phyloP scores from a whole-genome alignment of 2,113 vertebrate genomes.

The Cynoglossus semilaevis region DNA sequence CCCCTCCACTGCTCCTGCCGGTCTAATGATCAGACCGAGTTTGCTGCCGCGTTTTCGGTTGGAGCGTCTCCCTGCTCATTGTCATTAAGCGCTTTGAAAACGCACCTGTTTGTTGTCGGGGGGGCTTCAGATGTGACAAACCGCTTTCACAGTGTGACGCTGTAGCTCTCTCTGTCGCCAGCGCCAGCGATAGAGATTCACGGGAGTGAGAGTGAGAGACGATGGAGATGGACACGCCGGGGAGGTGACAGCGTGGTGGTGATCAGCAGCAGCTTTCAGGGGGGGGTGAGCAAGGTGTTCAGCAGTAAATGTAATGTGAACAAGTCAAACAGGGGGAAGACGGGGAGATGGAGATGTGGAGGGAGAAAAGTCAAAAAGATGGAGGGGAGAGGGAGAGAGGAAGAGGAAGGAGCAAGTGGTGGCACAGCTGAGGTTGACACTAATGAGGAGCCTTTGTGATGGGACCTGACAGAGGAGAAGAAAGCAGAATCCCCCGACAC shows the following conservation, averaged over 20 bases:
- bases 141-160: constrained; percentile 1
- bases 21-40: constrained; percentile 61
- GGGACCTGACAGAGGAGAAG: constrained; percentile 83
- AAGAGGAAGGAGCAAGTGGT: constrained; percentile 69
- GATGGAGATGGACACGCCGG: not conserved
- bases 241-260: constrained; percentile 27
- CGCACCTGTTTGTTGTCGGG: constrained; percentile 49
- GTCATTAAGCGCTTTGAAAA: constrained; percentile 45
- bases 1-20: constrained; percentile 22
- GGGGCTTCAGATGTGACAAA: not conserved
- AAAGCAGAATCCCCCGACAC: constrained; percentile 82
- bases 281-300: constrained; percentile 29
- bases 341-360: constrained; percentile 56
- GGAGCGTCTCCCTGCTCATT: constrained; percentile 29
- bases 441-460: constrained; percentile 84
- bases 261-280: constrained; percentile 44
- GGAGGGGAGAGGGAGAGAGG: constrained; percentile 52
- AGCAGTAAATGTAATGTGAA: constrained; percentile 52
- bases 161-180: not conserved
- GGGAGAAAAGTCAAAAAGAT: constrained; percentile 59
- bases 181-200: constrained; percentile 7
- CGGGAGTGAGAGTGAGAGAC: constrained; percentile 1
- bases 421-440: constrained; percentile 81
- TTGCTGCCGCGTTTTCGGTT: constrained; percentile 29
- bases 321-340: constrained; percentile 61